Evolutionary conservation across 2,888 invertebrate genomes (phyloP).

Genomic region (Ischnura elegans): DNA sequence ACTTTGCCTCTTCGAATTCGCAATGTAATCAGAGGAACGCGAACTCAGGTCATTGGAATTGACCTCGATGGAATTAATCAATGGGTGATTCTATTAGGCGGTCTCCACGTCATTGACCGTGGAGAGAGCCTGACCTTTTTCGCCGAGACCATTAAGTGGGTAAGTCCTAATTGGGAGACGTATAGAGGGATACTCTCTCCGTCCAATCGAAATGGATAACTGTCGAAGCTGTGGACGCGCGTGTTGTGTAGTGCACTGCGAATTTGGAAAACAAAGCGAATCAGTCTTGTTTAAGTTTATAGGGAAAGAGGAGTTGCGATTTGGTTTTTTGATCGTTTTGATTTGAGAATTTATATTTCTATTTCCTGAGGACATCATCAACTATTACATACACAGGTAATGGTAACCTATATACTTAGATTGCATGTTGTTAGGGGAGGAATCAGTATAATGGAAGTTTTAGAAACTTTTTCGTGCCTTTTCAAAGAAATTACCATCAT

Average conservation of each 20-base stretch:
- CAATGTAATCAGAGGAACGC: neutral
- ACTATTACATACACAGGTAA: too few species aligned
- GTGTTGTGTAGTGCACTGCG: neutral
- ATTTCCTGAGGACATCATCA: too few species aligned
- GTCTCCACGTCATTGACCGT: neutral
- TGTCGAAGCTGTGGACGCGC: neutral
- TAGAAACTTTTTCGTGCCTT: too few species aligned
- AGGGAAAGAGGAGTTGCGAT: neutral
- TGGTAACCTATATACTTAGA: too few species aligned
- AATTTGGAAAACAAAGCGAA: neutral
- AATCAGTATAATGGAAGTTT: too few species aligned
- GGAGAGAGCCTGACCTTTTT: neutral
- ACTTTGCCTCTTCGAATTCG: neutral
- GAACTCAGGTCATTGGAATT: neutral
- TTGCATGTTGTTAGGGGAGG: too few species aligned
- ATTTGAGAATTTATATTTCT: too few species aligned
- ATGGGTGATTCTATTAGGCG: neutral
- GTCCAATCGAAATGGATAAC: neutral
- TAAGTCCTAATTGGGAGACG: neutral
- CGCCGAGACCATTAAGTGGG: neutral
- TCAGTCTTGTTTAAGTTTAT: neutral
- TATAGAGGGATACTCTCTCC: neutral
- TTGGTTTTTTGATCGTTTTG: too few species aligned
- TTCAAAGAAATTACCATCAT: too few species aligned
- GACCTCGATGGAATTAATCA: neutral